Evolutionary conservation across 2,888 invertebrate genomes (phyloP).

Genomic region (Melinaea menophilus): DNA sequence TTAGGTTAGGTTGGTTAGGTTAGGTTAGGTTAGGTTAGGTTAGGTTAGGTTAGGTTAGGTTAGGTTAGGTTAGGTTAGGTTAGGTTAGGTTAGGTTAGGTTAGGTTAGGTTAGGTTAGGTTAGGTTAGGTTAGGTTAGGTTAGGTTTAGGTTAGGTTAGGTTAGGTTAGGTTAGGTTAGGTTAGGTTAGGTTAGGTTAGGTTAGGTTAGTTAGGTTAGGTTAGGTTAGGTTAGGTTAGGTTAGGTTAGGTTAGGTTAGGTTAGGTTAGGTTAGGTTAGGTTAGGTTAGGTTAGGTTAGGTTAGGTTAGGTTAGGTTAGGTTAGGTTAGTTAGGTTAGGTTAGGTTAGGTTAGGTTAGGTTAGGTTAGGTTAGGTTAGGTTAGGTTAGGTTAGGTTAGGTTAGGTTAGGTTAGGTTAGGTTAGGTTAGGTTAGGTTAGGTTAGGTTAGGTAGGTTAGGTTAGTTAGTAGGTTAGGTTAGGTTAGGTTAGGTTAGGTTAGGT

Average conservation of each 20-base stretch:
- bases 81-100: constrained; percentile 19
- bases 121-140: constrained; percentile 18
- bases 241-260: constrained; percentile 29
- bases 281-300: constrained; percentile 28
- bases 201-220: constrained; percentile 24
- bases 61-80: constrained; percentile 19
- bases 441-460: no score
- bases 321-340: constrained; percentile 30
- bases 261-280: constrained; percentile 27
- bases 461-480: constrained; percentile 33
- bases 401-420: constrained; percentile 34
- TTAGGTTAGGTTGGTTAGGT: constrained; percentile 19
- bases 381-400: constrained; percentile 24
- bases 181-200: constrained; percentile 19
- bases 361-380: constrained; percentile 29
- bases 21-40: constrained; percentile 18
- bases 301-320: constrained; percentile 29
- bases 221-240: constrained; percentile 29
- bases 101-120: constrained; percentile 19
- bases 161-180: constrained; percentile 19
- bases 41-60: constrained; percentile 19
- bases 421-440: constrained; percentile 33
- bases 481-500: constrained; percentile 30
- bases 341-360: constrained; percentile 29
- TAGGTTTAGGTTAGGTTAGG: constrained; percentile 19